Conservation (phyloP, 2,888 invertebrate species). For the Pammene aurita region DNA sequence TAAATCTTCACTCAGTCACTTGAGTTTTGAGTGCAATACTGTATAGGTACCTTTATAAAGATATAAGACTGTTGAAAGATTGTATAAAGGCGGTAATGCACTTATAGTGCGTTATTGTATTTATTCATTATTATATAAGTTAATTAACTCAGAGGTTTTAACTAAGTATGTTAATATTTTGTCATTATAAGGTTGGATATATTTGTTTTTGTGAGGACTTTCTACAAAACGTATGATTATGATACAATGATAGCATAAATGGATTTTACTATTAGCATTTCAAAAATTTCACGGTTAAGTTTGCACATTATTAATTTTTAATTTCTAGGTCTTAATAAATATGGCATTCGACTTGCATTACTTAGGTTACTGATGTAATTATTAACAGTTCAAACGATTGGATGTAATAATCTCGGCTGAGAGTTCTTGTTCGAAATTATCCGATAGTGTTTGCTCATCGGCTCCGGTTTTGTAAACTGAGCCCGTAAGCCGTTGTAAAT, state of each 20-base stretch:
- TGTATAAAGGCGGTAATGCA: slow-evolving; percentile 73
- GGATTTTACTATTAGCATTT: slow-evolving; percentile 33
- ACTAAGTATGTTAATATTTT: slow-evolving; percentile 55
- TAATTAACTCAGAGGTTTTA: slow-evolving; percentile 60
- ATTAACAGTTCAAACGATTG: slow-evolving; percentile 24
- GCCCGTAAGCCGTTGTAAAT: slow-evolving; percentile 55
- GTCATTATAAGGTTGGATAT: slow-evolving; percentile 29
- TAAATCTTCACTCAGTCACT: slow-evolving; percentile 48
- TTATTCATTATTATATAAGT: slow-evolving; percentile 70
- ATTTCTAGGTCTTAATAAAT: slow-evolving; percentile 3
- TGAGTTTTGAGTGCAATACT: slow-evolving; percentile 75
- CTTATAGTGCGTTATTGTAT: slow-evolving; percentile 80
- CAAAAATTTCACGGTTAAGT: slow-evolving; percentile 33
- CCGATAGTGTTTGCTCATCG: slow-evolving; percentile 49
- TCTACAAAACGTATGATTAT: slow-evolving; percentile 16
- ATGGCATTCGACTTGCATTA: slow-evolving; percentile 26
- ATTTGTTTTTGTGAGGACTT: slow-evolving; percentile 33
- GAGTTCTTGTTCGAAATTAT: slow-evolving; percentile 31
- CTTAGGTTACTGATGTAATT: slow-evolving; percentile 27
- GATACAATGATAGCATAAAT: slow-evolving; percentile 29
- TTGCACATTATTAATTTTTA: slow-evolving; percentile 27
- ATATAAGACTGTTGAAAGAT: slow-evolving; percentile 82
- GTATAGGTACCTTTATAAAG: slow-evolving; percentile 72
- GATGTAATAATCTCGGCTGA: slow-evolving; percentile 28
- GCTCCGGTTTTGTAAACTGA: slow-evolving; percentile 54